phyloP scores from a whole-genome alignment of 1,140 invertebrate species.

The Drosophila tropicalis region DNA sequence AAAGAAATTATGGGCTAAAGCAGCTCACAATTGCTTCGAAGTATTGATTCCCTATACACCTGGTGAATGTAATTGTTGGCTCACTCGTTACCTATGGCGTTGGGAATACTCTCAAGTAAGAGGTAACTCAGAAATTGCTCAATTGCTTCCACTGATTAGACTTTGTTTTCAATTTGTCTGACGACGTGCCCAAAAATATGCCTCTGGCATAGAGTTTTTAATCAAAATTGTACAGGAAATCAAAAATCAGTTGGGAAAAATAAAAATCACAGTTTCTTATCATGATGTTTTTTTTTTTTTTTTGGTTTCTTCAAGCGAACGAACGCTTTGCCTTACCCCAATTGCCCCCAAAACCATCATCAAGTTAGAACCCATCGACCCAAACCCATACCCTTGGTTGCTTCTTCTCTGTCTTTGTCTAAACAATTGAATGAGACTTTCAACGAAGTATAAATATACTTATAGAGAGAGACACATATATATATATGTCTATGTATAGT shows the following conservation, averaged over 20 bases:
- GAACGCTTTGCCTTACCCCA: constrained; percentile 64
- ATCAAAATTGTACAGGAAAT: constrained; percentile 82
- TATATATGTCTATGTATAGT: constrained; percentile 21
- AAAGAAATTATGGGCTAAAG: constrained; percentile 32
- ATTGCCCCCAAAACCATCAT: constrained; percentile 59
- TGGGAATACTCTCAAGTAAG: constrained; percentile 20
- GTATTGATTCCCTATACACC: not conserved
- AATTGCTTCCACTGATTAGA: constrained; percentile 78
- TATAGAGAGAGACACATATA: not conserved
- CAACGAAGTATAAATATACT: not conserved
- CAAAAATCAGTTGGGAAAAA: constrained; percentile 81
- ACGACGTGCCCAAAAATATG: constrained; percentile 44
- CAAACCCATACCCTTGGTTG: constrained; percentile 15
- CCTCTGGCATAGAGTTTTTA: constrained; percentile 67
- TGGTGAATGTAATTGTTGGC: not conserved
- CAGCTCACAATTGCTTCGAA: not conserved
- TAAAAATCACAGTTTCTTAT: constrained; percentile 82
- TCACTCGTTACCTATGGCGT: not conserved
- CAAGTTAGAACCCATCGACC: not conserved
- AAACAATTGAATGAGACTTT: constrained; percentile 44
- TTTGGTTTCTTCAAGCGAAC: constrained; percentile 23
- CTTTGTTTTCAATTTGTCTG: constrained; percentile 80
- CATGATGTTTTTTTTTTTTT: constrained; percentile 58
- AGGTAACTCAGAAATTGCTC: constrained; percentile 64
- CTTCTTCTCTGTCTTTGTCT: constrained; percentile 43